phyloP scores from a whole-genome alignment of 2,797 vertebrate species.

The Lagorchestes hirsutus region DNA sequence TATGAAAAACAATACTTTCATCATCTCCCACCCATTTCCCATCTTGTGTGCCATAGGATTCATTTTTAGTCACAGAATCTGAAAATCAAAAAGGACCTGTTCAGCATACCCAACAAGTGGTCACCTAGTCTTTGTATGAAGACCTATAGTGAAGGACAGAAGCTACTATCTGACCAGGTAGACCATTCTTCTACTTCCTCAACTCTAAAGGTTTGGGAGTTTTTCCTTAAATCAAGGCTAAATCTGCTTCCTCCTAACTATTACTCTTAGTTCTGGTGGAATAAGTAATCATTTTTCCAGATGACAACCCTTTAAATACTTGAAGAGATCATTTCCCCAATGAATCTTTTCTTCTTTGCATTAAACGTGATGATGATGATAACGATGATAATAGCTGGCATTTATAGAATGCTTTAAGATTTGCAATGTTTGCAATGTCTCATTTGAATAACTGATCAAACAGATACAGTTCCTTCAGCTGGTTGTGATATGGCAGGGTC shows the following conservation, averaged over 20 bases:
- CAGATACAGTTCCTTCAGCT: not conserved
- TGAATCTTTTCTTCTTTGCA: not conserved
- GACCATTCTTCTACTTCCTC: not conserved
- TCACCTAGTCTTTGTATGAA: not conserved
- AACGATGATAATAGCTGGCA: not conserved
- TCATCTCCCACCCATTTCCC: not conserved
- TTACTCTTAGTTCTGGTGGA: not conserved
- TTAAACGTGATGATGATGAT: not conserved
- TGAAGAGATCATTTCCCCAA: not conserved
- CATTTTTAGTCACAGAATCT: conserved; percentile 1
- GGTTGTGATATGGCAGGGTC: not conserved
- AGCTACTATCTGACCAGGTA: not conserved
- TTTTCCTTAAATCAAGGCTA: not conserved
- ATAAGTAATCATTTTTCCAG: not conserved
- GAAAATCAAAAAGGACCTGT: not conserved
- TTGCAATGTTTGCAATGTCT: not conserved
- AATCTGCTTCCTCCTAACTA: not conserved
- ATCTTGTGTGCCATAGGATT: not conserved
- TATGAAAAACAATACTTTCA: not conserved
- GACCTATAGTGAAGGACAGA: not conserved
- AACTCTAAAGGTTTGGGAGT: not conserved
- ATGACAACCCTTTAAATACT: not conserved
- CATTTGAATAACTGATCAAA: not conserved
- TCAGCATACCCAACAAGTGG: not conserved
- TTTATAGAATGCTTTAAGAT: not conserved